A percentile compares a stretch with the other conserved stretches of the same genome.
Conservation (phyloP, 1,140 invertebrate genomes). For the Diorhabda carinulata region DNA sequence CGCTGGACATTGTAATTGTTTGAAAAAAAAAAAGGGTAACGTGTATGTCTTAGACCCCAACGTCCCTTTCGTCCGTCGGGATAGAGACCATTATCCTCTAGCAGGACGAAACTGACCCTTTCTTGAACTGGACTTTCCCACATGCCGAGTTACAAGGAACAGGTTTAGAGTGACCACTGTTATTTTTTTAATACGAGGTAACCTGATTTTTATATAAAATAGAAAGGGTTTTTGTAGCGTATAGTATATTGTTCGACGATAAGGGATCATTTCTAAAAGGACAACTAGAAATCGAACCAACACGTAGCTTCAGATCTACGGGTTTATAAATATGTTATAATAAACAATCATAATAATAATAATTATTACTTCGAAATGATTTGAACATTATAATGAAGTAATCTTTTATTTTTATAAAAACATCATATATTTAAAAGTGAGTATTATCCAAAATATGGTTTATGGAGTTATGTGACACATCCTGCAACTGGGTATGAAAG, state of each 20-base stretch:
- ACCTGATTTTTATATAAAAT: conserved; percentile 16
- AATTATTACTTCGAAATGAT: no score
- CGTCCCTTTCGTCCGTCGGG: not conserved
- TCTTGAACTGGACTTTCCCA: conserved; percentile 32
- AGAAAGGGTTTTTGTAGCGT: conserved; percentile 15
- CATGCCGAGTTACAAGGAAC: conserved; percentile 23
- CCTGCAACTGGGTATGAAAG: no score
- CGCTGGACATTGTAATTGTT: conserved; percentile 35
- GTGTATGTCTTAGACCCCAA: conserved; percentile 10
- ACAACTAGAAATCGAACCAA: not conserved
- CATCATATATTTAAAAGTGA: no score
- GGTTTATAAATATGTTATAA: no score
- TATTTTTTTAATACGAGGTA: conserved; percentile 18
- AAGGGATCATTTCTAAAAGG: conserved; percentile 16
- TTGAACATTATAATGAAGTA: no score
- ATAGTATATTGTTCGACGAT: conserved; percentile 5
- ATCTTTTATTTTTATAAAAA: no score
- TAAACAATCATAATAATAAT: no score
- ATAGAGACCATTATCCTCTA: conserved; percentile 24
- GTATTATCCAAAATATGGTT: no score
- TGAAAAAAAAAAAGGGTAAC: conserved; percentile 23
- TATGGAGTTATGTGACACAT: no score
- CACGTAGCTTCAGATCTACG: no score
- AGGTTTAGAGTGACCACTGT: conserved; percentile 33
- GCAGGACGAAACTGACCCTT: conserved; percentile 34